phyloP scores from a whole-genome alignment of 2,797 vertebrate species.

The Tangara arthus region DNA sequence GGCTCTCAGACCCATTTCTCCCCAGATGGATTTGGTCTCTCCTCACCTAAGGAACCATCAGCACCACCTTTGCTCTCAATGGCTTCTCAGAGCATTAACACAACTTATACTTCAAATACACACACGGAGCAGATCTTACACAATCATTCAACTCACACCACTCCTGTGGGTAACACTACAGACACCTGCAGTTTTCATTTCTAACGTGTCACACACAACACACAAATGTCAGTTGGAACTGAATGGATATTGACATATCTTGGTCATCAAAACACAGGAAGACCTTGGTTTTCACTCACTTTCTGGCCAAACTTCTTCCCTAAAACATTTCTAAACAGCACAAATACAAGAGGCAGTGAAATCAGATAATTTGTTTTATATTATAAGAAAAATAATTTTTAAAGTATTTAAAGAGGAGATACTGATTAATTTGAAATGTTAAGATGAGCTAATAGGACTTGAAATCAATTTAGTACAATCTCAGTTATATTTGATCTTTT shows the following conservation, averaged over 20 bases:
- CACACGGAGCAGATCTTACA: neutral
- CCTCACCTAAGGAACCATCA: neutral
- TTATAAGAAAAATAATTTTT: neutral
- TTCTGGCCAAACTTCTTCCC: neutral
- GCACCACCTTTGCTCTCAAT: neutral
- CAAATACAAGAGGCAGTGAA: neutral
- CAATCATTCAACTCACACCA: neutral
- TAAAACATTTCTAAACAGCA: neutral
- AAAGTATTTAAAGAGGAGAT: neutral
- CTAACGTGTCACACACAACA: rapidly evolving
- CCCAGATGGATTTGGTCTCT: neutral
- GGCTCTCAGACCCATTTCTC: neutral
- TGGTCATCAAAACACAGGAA: neutral
- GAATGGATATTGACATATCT: neutral
- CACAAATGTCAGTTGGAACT: rapidly evolving
- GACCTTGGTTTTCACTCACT: neutral
- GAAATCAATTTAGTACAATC: neutral
- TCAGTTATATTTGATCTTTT: neutral
- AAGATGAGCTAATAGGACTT: neutral
- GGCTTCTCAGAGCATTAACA: neutral
- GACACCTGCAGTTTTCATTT: neutral
- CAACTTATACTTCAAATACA: neutral
- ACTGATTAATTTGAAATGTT: neutral
- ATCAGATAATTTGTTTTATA: neutral
- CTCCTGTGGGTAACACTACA: neutral